Evolutionary conservation across 2,797 vertebrate species (phyloP).

Genomic region (Somateria mollissima): DNA sequence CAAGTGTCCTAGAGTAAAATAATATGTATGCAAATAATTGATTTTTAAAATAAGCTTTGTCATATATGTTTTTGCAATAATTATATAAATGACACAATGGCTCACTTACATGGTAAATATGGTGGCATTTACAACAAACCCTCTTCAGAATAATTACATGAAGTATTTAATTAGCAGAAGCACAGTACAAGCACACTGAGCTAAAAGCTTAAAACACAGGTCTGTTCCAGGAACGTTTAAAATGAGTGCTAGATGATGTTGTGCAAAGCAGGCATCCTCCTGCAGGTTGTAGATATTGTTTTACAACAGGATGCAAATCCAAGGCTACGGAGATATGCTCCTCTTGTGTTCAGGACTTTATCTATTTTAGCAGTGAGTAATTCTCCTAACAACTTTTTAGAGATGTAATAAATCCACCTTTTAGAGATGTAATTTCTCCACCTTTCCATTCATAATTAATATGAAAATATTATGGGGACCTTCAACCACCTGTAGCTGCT

Average conservation of each 20-base stretch:
- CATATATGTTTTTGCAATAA: not conserved
- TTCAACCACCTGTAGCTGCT: not conserved
- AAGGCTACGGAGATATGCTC: not conserved
- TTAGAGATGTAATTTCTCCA: not conserved
- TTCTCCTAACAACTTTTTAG: not conserved
- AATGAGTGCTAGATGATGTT: not conserved
- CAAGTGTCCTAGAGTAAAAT: not conserved
- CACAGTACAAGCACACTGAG: not conserved
- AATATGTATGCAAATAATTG: not conserved
- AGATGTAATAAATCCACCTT: not conserved
- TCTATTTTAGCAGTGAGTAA: not conserved
- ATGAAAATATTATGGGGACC: not conserved
- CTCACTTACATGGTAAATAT: not conserved
- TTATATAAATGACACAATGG: not conserved
- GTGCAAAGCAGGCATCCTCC: not conserved
- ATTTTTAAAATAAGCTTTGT: not conserved
- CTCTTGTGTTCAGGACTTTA: not conserved
- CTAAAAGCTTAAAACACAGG: not conserved
- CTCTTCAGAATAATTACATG: not conserved
- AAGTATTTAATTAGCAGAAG: not conserved
- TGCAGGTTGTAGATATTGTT: not conserved
- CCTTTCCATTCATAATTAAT: not conserved
- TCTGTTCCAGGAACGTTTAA: not conserved
- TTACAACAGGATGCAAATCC: constrained; percentile 7
- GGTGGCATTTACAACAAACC: not conserved